Percentiles rank a stretch among this genome's conserved stretches.
Conservation (phyloP, 2,888 invertebrate genomes). For the Patella ulyssiponensis region DNA sequence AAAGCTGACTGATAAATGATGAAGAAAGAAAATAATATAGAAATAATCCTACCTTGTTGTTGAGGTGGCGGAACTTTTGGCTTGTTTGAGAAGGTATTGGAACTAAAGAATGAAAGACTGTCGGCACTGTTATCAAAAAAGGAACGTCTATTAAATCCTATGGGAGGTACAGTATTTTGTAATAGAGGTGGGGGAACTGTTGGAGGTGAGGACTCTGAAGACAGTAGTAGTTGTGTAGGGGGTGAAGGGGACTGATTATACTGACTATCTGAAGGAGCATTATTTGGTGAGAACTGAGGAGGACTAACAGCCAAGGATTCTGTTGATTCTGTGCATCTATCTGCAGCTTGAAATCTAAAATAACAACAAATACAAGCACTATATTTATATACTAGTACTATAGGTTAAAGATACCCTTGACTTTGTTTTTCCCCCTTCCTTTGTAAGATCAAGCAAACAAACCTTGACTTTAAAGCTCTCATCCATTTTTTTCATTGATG, state of each 20-base stretch:
- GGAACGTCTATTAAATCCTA: constrained; percentile 25
- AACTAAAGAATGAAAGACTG: constrained; percentile 66
- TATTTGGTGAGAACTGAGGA: constrained; percentile 21
- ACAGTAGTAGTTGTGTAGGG: constrained; percentile 13
- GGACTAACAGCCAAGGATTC: constrained; percentile 6
- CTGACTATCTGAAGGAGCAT: constrained; percentile 1
- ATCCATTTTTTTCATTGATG: too few relatives aligned
- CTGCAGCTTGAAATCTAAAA: constrained; percentile 18
- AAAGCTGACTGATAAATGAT: too few relatives aligned
- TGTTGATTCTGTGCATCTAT: constrained; percentile 9
- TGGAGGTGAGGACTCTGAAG: constrained; percentile 2
- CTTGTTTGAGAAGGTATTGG: constrained; percentile 54
- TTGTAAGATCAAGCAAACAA: too few relatives aligned
- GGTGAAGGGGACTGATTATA: constrained; percentile 14
- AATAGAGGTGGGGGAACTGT: constrained; percentile 15
- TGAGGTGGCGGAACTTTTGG: constrained; percentile 28
- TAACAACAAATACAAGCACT: too few relatives aligned
- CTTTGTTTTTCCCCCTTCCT: too few relatives aligned
- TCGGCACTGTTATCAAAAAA: constrained; percentile 40
- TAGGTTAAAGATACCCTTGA: too few relatives aligned
- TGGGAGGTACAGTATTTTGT: constrained; percentile 12
- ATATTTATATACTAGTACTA: too few relatives aligned
- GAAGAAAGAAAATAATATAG: too few relatives aligned
- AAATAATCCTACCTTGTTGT: constrained; percentile 5
- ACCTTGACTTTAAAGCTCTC: too few relatives aligned